Evolutionary conservation across 1,140 invertebrate genomes (phyloP), one percentile per base, ranked within the genome.

Genomic region (Calosoma granatense): DNA sequence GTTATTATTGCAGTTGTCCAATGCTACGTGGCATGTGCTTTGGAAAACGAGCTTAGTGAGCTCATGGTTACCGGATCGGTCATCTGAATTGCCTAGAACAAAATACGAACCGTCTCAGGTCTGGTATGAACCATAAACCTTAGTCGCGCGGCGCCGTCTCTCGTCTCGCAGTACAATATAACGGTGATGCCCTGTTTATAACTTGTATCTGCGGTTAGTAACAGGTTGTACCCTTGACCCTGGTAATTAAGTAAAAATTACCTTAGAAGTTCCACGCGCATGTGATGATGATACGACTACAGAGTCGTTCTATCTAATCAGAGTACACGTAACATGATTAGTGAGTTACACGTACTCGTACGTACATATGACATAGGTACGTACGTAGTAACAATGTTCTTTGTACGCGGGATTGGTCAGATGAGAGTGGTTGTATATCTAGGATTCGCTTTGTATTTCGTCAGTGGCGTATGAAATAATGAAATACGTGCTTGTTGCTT

Each of bases 1-100:
- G 72, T 92, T 83, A 66, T 82, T 85, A 67, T 88, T 87, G 72
- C 86, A 85, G 60, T 78, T 78, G 60, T 85, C 80, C 71, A 89
- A 74, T 20, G 85, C 86, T 60, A 83, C 77, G 70, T 87, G 85
- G 69, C 87, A 90, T 30, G 87, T 90, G 64, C 83, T 87, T 71
- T 87, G 81, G 54, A 83, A 81, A 55, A 69, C 70, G 56, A 75
- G 64, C 55, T 70, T 68, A 1, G 53, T 54, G 22, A 54, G n/a
- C 14, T 54, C 53, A 2, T 47, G 41, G 41, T 47, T 47, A 4
- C 41, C 41, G 4, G 41, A 47, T 47, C 41, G 9, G 41, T 9
- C 41, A 47, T 47, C 41, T 17, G 41, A 47, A 17, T 47, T 47
- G 3, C 6, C 41, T 47, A 47, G 41, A 47, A 47, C 41, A 47